Percentiles rank a stretch among this genome's conserved stretches.
These are phyloP conservation scores for Dioctria linearis DNA, from an alignment of 2,888 invertebrate species.

Conservation along the genomic window DNA sequence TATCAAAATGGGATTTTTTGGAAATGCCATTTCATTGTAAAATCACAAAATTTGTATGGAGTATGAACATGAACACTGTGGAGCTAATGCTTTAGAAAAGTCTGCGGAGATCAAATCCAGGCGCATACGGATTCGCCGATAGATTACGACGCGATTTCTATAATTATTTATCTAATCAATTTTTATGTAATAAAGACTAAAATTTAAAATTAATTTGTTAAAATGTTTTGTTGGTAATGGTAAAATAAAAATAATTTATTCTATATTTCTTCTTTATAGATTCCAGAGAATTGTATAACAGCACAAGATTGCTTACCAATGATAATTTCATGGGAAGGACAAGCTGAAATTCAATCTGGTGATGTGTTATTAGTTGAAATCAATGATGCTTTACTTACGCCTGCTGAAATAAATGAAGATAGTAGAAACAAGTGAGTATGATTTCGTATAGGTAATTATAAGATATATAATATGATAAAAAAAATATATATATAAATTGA, in stretches of 20 bases:
- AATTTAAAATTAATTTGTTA: too few relatives aligned
- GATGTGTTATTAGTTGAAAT: conserved; percentile 81
- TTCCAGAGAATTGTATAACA: conserved; percentile 67
- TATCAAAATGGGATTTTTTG: too few relatives aligned
- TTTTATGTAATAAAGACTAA: too few relatives aligned
- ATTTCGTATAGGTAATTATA: background rate
- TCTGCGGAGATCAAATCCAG: too few relatives aligned
- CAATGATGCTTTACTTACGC: conserved; percentile 75
- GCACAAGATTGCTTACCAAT: conserved; percentile 75
- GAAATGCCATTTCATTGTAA: too few relatives aligned
- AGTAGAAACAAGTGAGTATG: conserved; percentile 43
- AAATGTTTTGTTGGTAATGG: too few relatives aligned
- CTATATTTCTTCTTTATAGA: conserved; percentile 61
- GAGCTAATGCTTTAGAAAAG: too few relatives aligned
- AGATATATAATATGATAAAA: background rate
- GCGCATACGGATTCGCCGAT: too few relatives aligned
- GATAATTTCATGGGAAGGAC: conserved; percentile 78
- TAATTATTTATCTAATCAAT: too few relatives aligned
- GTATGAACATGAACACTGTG: too few relatives aligned
- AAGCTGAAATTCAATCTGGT: conserved; percentile 80
- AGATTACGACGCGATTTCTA: too few relatives aligned
- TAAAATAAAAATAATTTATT: background rate
- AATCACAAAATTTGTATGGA: too few relatives aligned
- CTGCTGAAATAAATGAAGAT: conserved; percentile 62
- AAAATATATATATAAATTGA: background rate